Evolutionary conservation across 2,797 vertebrate genomes (phyloP).

Genomic region (Prunella strophiata): DNA sequence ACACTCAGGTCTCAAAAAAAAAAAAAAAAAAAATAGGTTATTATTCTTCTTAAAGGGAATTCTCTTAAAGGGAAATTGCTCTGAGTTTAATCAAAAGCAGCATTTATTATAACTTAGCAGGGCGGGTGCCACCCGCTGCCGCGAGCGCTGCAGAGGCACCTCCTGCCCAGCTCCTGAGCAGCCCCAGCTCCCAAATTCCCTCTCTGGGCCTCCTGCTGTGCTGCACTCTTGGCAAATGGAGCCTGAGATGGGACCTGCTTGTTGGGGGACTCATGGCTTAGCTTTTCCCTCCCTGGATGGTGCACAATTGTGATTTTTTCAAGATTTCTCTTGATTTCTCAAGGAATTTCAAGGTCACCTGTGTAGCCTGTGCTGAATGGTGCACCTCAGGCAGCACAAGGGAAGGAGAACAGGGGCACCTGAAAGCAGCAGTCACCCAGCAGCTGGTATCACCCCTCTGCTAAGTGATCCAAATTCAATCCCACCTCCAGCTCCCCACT

Average conservation of each 20-base stretch:
- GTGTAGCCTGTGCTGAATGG: accelerated
- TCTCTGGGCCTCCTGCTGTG: accelerated
- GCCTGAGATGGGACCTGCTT: neutral
- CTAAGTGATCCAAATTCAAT: neutral
- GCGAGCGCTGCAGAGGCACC: neutral
- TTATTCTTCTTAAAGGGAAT: conserved; percentile 55
- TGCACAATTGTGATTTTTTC: neutral
- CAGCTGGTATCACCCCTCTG: neutral
- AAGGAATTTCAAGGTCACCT: neutral
- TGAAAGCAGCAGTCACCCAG: neutral
- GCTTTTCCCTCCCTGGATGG: too few relatives aligned
- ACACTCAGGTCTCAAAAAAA: conserved; percentile 11
- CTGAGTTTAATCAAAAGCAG: neutral
- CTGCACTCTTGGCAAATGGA: neutral
- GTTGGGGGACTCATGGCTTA: neutral
- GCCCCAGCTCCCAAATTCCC: neutral
- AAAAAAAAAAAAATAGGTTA: conserved; percentile 5
- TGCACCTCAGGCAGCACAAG: neutral
- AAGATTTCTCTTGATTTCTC: neutral
- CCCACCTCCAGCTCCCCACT: neutral
- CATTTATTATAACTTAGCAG: neutral
- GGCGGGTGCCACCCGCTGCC: accelerated
- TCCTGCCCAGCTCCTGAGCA: neutral
- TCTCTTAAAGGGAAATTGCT: conserved; percentile 56
- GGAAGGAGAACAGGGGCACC: neutral